Evolutionary conservation across 2,797 vertebrate genomes (phyloP), one percentile per base, ranked within the genome.

Genomic region (Gouania willdenowi): DNA sequence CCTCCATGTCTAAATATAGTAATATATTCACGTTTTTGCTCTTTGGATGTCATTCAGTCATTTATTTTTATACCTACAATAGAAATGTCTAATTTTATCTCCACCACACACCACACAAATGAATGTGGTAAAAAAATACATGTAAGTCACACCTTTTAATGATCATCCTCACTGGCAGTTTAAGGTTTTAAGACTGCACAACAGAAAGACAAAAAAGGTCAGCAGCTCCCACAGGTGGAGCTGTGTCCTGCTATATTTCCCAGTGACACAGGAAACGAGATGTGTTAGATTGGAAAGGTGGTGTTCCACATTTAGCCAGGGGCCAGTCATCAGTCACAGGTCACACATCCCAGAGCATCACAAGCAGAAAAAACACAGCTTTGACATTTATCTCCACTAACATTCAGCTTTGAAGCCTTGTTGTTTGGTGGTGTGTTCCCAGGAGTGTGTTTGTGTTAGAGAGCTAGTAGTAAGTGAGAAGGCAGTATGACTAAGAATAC

Each of bases 381-480:
- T 7, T 53, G 62, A 56, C 59, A 59, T 59, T 63, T 33, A 35
- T 47, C 41, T 57, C 28, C 67, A 51, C 61, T 44, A 35, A 49
- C 42, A 42, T 54, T 48, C 31, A 48, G 30, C 38, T 31, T 51
- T 54, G 35, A 31, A 9, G 22, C 40, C 33, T 31, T 21, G 8
- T 46, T 28, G 25, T 27, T 10, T 13, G n/a, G n/a, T n/a, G n/a
- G n/a, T n/a, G n/a, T n/a, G n/a, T n/a, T n/a, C n/a, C n/a, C n/a
- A n/a, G n/a, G n/a, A n/a, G n/a, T n/a, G n/a, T n/a, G n/a, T n/a
- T n/a, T n/a, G n/a, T n/a, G n/a, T n/a, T n/a, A n/a, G n/a, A n/a
- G 32, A 26, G 46, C 30, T 11, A 5, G 5, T 5, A 4, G 40
- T n/a, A 37, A 50, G 56, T 53, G 36, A 50, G 44, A 55, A 38